phyloP scores from a whole-genome alignment of 2,888 invertebrate genomes.

The Rhagophthalmus giganteus region DNA sequence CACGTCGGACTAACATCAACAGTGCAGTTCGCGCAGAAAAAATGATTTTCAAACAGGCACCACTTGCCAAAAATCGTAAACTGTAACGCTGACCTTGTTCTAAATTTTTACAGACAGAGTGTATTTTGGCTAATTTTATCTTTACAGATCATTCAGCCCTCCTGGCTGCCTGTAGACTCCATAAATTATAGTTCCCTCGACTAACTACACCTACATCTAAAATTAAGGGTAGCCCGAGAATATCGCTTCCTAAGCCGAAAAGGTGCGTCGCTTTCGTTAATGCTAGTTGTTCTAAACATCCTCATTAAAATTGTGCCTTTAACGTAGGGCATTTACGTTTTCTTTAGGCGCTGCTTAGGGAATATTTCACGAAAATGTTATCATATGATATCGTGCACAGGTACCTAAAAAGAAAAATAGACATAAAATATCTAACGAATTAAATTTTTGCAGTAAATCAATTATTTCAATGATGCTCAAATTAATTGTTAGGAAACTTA shows the following conservation, averaged over 20 bases:
- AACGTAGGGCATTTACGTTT: background rate
- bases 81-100: background rate
- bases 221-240: conserved; percentile 11
- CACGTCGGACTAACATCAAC: too few relatives aligned
- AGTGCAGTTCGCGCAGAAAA: background rate
- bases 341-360: too few relatives aligned
- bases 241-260: conserved; percentile 15
- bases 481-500: too few relatives aligned
- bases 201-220: conserved; percentile 8
- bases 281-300: conserved; percentile 23
- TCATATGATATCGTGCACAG: too few relatives aligned
- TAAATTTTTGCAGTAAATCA: background rate
- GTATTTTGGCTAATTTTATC: conserved; percentile 1
- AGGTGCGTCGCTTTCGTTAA: conserved; percentile 9
- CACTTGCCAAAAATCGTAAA: background rate
- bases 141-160: conserved; percentile 9
- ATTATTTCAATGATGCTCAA: too few relatives aligned
- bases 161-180: conserved; percentile 13
- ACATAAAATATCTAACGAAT: background rate
- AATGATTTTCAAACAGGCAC: background rate
- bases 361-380: too few relatives aligned
- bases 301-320: conserved; percentile 10
- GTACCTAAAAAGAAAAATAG: background rate
- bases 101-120: background rate
- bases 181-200: conserved; percentile 19